Conservation (phyloP, 2,888 invertebrate genomes). For the Criorhina ranunculi region DNA sequence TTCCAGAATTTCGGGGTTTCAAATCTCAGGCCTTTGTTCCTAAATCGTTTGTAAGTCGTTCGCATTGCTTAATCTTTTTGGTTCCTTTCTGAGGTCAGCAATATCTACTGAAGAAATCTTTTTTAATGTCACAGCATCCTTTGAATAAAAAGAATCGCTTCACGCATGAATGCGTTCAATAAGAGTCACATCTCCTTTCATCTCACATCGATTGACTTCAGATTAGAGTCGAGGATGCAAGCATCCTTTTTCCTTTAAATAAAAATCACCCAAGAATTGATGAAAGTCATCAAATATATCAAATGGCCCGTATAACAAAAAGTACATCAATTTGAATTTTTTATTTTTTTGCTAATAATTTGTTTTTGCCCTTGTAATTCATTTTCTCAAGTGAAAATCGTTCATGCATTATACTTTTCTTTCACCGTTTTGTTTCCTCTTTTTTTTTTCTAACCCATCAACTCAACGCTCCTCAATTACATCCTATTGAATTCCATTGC, state of each 20-base stretch:
- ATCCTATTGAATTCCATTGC: constrained; percentile 52
- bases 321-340: constrained; percentile 40
- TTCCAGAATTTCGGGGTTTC: too few relatives aligned
- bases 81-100: too few relatives aligned
- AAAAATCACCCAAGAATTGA: constrained; percentile 26
- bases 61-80: too few relatives aligned
- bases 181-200: not conserved
- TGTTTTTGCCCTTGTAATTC: constrained; percentile 18
- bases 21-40: too few relatives aligned
- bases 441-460: constrained; percentile 13
- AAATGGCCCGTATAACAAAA: constrained; percentile 40
- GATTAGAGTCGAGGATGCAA: not conserved
- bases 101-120: too few relatives aligned
- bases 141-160: not conserved
- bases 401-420: constrained; percentile 35
- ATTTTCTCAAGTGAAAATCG: constrained; percentile 40
- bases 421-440: constrained; percentile 2
- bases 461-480: constrained; percentile 42
- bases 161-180: not conserved
- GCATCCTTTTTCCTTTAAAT: not conserved
- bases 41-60: too few relatives aligned
- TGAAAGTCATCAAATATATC: constrained; percentile 36
- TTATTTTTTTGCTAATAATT: constrained; percentile 20
- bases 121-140: not conserved
- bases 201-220: too few relatives aligned